Base-by-base conservation (phyloP, 2,888 invertebrate species). In the Schrankia costaestrigalis region DNA sequence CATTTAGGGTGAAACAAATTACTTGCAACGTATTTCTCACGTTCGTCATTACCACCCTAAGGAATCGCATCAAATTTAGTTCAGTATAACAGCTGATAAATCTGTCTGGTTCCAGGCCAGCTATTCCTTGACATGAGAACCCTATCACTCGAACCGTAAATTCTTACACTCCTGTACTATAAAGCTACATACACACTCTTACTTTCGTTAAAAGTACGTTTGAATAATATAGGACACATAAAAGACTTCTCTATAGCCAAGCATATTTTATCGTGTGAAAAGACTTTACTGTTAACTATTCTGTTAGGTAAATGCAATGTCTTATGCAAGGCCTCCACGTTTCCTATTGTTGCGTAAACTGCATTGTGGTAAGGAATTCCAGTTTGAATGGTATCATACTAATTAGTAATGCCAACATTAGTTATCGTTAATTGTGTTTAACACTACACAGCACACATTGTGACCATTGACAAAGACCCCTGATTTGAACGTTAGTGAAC, bases 41-140 rank as follows among this genome's bases (percentile, higher is more conserved):
- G 48, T 33, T 13, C 10, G 24, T 44, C 35, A 42, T 42, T 49
- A 45, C 29, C 56, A 46, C 55, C 56, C 62, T 44, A 37, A 11
- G 35, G 47, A 55, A 56, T 58, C 51, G 53, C 39, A 41, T 46
- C 43, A 48, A 37, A 44, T 13, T 23, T 11, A 34, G 26, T 37
- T 35, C 50, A 56, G 26, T 36, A 68, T 71, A 75, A 72, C 75
- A 66, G 58, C 70, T 75, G 78, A 80, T 73, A 56, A 64, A 66
- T 63, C 58, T 62, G 46, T 48, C 35, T 39, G 34, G 82, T 77
- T 71, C 67, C 18, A n/a, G 11, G n/a, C 1, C 54, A 59, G 62
- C 67, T 70, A 65, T 29, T 62, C 67, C 54, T 46, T 41, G 53
- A 31, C 47, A 53, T 35, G 30, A 1, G 9, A 33, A 28, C 36